phyloP scores from a whole-genome alignment of 2,113 vertebrate genomes.

The Apeltes quadracus region DNA sequence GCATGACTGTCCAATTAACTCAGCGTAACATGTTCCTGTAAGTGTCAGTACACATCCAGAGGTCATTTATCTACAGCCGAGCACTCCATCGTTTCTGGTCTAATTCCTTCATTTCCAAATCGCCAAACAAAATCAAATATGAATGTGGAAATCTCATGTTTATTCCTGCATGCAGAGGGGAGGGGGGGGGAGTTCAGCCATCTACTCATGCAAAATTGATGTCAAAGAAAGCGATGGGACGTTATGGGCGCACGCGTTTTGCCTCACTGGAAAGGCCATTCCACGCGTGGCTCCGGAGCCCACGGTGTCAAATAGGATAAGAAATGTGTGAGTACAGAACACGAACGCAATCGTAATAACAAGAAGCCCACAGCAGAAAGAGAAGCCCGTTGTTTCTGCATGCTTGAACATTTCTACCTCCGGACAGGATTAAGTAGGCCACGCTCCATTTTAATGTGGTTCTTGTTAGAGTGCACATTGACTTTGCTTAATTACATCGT shows the following conservation, averaged over 20 bases:
- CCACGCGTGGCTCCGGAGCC: slow-evolving; percentile 49
- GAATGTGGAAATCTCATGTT: slow-evolving; percentile 53
- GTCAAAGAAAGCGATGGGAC: slow-evolving; percentile 61
- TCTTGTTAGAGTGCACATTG: slow-evolving; percentile 37
- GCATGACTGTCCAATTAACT: slow-evolving; percentile 21
- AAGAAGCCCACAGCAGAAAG: slow-evolving; percentile 33
- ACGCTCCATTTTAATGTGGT: slow-evolving; percentile 60
- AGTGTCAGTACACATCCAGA: slow-evolving; percentile 31
- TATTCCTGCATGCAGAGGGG: slow-evolving; percentile 55
- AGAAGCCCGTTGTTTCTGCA: slow-evolving; percentile 22
- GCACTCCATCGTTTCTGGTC: slow-evolving; percentile 43
- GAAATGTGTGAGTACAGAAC: slow-evolving; percentile 59
- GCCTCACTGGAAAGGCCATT: slow-evolving; percentile 58
- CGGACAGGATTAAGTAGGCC: slow-evolving; percentile 73
- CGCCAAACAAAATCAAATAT: slow-evolving; percentile 32
- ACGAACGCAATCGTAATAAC: slow-evolving; percentile 60
- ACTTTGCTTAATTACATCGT: slow-evolving; percentile 32
- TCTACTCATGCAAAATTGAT: slow-evolving; percentile 73
- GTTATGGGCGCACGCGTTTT: slow-evolving; percentile 65
- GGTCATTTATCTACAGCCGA: slow-evolving; percentile 17
- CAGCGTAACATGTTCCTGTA: slow-evolving; percentile 23
- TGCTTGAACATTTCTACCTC: slow-evolving; percentile 60
- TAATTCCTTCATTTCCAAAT: slow-evolving; percentile 55
- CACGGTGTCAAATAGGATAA: slow-evolving; percentile 67
- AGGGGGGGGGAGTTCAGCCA: slow-evolving; percentile 55